Evolutionary conservation across 2,113 vertebrate species (phyloP), one percentile per base, ranked within the genome.

Genomic region (Megaleporinus macrocephalus): DNA sequence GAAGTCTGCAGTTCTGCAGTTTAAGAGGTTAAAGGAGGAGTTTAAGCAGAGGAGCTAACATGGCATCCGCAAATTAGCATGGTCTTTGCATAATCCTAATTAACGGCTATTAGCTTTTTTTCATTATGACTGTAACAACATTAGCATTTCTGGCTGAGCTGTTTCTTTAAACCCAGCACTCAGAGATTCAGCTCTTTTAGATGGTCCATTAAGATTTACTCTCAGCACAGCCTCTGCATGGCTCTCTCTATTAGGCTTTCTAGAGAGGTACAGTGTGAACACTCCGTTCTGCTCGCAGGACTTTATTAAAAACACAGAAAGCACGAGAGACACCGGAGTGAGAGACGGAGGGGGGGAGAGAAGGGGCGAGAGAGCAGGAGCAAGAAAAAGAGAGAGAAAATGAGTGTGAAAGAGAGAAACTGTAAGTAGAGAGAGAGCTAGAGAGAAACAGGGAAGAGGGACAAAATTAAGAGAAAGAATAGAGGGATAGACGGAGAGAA

Each of bases 51-150:
- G 49, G 18, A 41, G 63, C 14, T 66, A 36, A 73, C 26, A 73
- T 63, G 16, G 55, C 20, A 22, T 57, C 22, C 20, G 6, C 55
- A 51, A 80, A 80, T 62, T 15, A 68, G 24, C 13, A 27, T 41
- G 10, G 30, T 7, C 30, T 70, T 59, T 27, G 24, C 36, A 59
- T 55, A 78, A 36, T 69, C 29, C 53, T 22, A 57, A 22, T 79
- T 70, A 53, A 79, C 7, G 53, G 77, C 49, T 57, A 69, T 69
- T 70, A 13, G 15, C 33, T 33, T 57, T 29, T 16, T 71, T 61
- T 71, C 15, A 53, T 55, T 78, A 11, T 68, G 9, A 53, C 44
- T 53, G 62, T 16, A 29, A 30, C 36, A 71, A 36, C 9, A 41
- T 59, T 33, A 41, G 77, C 6, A n/a, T 27, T 59, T 16, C 16